Conservation (phyloP, 2,113 vertebrate genomes). For the Pygoscelis adeliae region DNA sequence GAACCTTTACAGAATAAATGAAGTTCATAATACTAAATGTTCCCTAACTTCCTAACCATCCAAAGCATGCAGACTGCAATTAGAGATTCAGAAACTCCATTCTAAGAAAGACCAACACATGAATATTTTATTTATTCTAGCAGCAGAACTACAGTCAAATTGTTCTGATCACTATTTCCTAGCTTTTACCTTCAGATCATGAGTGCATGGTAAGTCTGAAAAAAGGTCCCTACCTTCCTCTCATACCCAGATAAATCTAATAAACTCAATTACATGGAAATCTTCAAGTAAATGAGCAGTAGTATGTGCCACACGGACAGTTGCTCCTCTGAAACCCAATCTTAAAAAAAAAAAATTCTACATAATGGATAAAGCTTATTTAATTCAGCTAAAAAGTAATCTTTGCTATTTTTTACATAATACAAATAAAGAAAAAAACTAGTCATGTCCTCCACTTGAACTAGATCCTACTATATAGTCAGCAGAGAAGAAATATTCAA, state of each 20-base stretch:
- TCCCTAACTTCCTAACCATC: conserved; percentile 7
- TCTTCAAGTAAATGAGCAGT: not conserved
- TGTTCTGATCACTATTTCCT: not conserved
- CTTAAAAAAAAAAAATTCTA: not conserved
- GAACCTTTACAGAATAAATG: conserved; percentile 38
- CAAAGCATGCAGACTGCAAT: not conserved
- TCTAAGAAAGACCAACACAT: not conserved
- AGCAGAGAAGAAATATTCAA: not conserved
- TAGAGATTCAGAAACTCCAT: not conserved
- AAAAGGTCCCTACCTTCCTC: not conserved
- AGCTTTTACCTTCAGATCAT: not conserved
- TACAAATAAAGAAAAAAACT: not conserved
- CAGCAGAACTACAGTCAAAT: not conserved
- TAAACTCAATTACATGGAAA: not conserved
- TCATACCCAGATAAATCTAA: not conserved
- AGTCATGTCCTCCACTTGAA: not conserved
- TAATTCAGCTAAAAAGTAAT: not conserved
- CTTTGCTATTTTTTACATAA: not conserved
- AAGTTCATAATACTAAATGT: conserved; percentile 8
- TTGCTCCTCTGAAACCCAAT: not conserved
- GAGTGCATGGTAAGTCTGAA: not conserved
- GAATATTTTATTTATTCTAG: conserved; percentile 12
- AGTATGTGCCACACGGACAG: not conserved
- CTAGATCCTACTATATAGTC: not conserved
- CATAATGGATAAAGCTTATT: not conserved